Evolutionary conservation across 2,113 vertebrate genomes (phyloP).

Genomic region (Myrmophylax atrothorax): DNA sequence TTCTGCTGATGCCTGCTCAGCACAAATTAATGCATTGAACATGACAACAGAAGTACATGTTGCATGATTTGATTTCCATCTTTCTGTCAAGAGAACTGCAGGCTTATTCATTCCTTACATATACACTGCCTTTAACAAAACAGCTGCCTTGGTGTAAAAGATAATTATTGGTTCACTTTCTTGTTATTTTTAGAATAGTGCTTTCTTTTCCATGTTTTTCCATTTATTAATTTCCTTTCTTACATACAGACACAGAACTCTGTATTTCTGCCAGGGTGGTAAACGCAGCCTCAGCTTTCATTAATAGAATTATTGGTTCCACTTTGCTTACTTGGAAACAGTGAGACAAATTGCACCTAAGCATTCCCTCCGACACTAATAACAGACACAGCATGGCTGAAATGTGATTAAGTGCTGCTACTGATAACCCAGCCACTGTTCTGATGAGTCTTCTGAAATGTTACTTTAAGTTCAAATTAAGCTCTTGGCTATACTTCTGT

Average conservation of each 20-base stretch:
- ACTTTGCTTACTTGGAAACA: not conserved
- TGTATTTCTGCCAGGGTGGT: not conserved
- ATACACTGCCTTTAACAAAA: not conserved
- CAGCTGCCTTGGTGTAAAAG: not conserved
- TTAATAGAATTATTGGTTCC: not conserved
- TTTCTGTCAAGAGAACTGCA: slow-evolving; percentile 32
- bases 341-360: not conserved
- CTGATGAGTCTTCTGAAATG: not conserved
- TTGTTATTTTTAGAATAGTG: slow-evolving; percentile 6
- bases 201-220: slow-evolving; percentile 1
- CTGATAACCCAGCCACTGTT: not conserved
- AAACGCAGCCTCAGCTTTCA: not conserved
- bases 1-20: slow-evolving; percentile 7
- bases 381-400: not conserved
- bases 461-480: not conserved
- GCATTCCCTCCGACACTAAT: not conserved
- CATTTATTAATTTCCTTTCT: not conserved
- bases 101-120: slow-evolving; percentile 14
- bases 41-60: not conserved
- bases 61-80: slow-evolving; percentile 20
- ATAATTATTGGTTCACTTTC: slow-evolving; percentile 18
- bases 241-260: not conserved
- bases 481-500: not conserved
- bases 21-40: not conserved
- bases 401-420: not conserved